These are phyloP conservation scores for Enteromius unitaeniatus DNA, from an alignment of 2,797 vertebrate genomes.

Conservation along the genomic window DNA sequence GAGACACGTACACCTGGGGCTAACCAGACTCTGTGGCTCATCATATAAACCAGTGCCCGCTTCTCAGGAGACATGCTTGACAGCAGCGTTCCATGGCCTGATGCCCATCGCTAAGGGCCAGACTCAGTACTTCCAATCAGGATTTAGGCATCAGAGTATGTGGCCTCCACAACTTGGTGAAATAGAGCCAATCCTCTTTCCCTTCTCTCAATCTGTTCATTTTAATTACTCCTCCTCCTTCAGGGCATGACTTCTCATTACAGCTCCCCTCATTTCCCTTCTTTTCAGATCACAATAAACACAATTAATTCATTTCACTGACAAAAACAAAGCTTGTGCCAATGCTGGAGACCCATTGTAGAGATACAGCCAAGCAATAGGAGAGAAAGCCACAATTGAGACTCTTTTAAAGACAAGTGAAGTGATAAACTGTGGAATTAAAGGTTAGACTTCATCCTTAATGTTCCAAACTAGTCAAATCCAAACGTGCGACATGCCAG, in stretches of 20 bases:
- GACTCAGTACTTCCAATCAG: slow-evolving; percentile 42
- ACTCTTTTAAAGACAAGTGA: slow-evolving; percentile 2
- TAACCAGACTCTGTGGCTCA: neutral
- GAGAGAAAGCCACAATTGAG: neutral
- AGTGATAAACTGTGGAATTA: slow-evolving; percentile 5
- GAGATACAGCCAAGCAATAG: neutral
- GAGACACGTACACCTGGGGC: slow-evolving; percentile 7
- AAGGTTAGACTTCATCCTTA: slow-evolving; percentile 5
- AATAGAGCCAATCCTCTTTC: slow-evolving; percentile 28
- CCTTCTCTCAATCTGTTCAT: slow-evolving; percentile 35
- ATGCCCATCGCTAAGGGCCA: slow-evolving; percentile 10
- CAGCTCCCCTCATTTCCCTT: slow-evolving; percentile 21
- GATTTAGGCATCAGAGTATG: slow-evolving; percentile 11
- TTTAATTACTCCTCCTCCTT: slow-evolving; percentile 52
- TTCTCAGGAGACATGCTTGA: neutral
- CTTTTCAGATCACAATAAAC: slow-evolving; percentile 39
- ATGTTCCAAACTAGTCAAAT: slow-evolving; percentile 2
- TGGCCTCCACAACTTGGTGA: slow-evolving; percentile 7
- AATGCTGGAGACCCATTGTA: neutral
- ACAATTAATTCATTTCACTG: slow-evolving; percentile 33
- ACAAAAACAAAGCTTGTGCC: slow-evolving; percentile 20
- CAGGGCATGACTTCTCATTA: slow-evolving; percentile 46
- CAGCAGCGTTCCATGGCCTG: slow-evolving; percentile 15
- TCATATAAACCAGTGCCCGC: slow-evolving; percentile 1
- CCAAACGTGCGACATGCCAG: neutral